Evolutionary conservation across 1,140 invertebrate genomes (phyloP).

Genomic region (Marisa cornuarietis): DNA sequence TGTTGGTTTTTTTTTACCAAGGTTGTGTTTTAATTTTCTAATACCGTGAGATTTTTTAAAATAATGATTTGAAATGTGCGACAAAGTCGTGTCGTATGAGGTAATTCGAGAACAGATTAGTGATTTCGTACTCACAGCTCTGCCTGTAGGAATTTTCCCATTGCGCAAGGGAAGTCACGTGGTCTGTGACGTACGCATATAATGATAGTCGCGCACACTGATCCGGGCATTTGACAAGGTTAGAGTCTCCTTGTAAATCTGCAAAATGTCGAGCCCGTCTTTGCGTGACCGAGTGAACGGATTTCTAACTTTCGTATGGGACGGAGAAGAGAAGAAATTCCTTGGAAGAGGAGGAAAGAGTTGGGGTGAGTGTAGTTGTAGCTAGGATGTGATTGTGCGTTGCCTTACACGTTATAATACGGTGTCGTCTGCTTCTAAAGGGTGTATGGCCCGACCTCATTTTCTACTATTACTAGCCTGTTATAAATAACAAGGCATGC

Average conservation of each 20-base stretch:
- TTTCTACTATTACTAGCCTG: neutral
- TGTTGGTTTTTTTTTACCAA: no score
- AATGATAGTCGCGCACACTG: conserved; percentile 5
- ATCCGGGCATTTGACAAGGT: conserved; percentile 36
- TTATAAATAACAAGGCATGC: no score
- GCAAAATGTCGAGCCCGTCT: conserved; percentile 27
- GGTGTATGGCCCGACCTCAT: neutral
- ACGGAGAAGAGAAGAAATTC: conserved; percentile 37
- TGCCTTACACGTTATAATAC: neutral
- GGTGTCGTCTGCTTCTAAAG: neutral
- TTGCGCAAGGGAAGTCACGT: conserved; percentile 14
- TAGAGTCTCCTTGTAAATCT: conserved; percentile 33
- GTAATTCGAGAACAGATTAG: no score
- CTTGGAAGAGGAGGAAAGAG: conserved; percentile 42
- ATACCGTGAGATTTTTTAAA: no score
- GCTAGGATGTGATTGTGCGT: neutral
- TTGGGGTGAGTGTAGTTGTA: conserved; percentile 41
- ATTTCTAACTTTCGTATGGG: conserved; percentile 40
- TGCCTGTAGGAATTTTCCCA: neutral
- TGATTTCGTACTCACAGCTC: no score
- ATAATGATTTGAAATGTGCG: no score
- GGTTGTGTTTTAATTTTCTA: no score
- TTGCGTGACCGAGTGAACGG: conserved; percentile 27
- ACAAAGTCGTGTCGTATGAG: no score
- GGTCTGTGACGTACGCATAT: conserved; percentile 21